Evolutionary conservation across 2,113 vertebrate genomes (phyloP).

Genomic region (Cranoglanis bouderius): DNA sequence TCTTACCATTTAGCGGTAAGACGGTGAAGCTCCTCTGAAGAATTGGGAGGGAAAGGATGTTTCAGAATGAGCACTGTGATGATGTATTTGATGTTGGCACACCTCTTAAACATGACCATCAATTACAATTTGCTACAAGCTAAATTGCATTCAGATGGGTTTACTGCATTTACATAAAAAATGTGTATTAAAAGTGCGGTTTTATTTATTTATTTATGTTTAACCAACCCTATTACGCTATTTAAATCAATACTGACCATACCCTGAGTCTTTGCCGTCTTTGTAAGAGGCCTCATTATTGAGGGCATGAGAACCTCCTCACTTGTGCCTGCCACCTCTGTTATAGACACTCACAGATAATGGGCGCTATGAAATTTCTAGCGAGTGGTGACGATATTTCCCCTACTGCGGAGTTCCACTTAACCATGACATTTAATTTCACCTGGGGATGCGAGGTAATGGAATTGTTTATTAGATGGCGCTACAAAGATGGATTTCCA

Average conservation of each 20-base stretch:
- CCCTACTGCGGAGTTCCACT: conserved; percentile 56
- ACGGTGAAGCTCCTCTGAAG: not conserved
- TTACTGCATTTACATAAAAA: not conserved
- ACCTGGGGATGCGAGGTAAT: conserved; percentile 60
- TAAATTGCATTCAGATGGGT: not conserved
- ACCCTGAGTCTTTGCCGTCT: conserved; percentile 23
- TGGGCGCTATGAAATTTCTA: conserved; percentile 54
- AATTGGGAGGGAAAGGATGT: not conserved
- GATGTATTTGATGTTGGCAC: not conserved
- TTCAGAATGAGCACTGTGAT: not conserved
- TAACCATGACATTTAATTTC: conserved; percentile 64
- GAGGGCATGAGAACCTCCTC: conserved; percentile 38
- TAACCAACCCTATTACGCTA: not conserved
- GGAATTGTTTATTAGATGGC: conserved; percentile 59
- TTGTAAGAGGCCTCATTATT: conserved; percentile 46
- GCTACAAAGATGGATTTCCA: conserved; percentile 60
- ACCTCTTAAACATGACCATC: conserved; percentile 13
- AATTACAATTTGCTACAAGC: not conserved
- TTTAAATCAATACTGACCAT: conserved; percentile 34
- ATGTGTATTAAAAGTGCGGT: not conserved
- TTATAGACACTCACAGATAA: conserved; percentile 46
- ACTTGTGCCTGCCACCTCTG: conserved; percentile 34
- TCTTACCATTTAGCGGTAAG: conserved; percentile 30
- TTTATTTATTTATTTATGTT: too few relatives aligned
- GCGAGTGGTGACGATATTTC: conserved; percentile 43